Percentiles rank a stretch among this genome's conserved stretches.
Evolutionary conservation across 1,140 invertebrate genomes (phyloP).

Genomic region (Drosophila cardini): DNA sequence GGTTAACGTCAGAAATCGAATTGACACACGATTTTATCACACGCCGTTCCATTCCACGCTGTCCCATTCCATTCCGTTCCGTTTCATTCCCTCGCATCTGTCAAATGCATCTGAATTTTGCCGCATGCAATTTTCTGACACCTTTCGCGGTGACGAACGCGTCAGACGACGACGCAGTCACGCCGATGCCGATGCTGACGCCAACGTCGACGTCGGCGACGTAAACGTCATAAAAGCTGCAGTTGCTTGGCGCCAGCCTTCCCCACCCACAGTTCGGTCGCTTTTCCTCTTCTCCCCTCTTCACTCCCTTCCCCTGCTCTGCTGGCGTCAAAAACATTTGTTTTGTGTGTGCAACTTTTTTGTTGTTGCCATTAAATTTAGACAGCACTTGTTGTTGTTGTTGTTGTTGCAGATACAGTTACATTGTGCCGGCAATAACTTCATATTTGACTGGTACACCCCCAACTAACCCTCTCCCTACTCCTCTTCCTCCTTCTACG

Average conservation of each 20-base stretch:
- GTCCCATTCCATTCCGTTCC: conserved; percentile 35
- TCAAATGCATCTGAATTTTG: conserved; percentile 63
- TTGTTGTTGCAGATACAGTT: conserved; percentile 40
- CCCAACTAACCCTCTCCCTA: background rate
- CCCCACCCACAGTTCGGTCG: too few relatives aligned
- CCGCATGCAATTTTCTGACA: conserved; percentile 64
- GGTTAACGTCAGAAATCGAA: conserved; percentile 81
- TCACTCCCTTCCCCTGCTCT: background rate
- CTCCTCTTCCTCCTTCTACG: background rate
- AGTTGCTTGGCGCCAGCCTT: conserved; percentile 58
- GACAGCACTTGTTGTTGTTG: conserved; percentile 42
- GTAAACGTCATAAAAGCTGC: conserved; percentile 65
- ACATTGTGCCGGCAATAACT: conserved; percentile 39
- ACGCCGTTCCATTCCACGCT: conserved; percentile 46
- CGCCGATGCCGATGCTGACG: conserved; percentile 16
- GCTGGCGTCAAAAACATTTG: conserved; percentile 52
- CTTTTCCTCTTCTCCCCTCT: too few relatives aligned
- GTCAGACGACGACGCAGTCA: conserved; percentile 44
- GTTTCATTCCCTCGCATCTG: conserved; percentile 52
- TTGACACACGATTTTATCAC: conserved; percentile 81
- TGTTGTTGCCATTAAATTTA: conserved; percentile 65
- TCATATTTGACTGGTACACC: conserved; percentile 44
- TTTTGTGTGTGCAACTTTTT: conserved; percentile 39
- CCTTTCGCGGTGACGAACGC: conserved; percentile 74
- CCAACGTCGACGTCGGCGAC: conserved; percentile 29